Percentiles rank a stretch among this genome's conserved stretches.
Conservation (phyloP, 2,888 invertebrate species). For the Dolomedes plantarius region DNA sequence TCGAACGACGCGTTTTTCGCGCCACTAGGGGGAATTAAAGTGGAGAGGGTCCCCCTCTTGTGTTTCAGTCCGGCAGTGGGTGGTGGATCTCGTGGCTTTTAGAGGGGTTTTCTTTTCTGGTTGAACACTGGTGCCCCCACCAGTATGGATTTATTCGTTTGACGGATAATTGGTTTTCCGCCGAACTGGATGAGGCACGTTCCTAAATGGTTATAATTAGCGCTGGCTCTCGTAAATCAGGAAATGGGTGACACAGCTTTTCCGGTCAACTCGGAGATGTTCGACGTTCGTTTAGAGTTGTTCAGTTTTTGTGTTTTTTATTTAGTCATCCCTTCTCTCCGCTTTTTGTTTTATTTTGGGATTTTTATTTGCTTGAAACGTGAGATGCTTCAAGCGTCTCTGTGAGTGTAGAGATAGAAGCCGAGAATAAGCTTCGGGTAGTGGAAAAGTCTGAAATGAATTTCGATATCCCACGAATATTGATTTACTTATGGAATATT, state of each 20-base stretch:
- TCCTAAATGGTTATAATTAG: constrained; percentile 20
- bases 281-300: not conserved
- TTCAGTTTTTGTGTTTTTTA: not conserved
- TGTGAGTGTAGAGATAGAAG: too few relatives aligned
- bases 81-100: not conserved
- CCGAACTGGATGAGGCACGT: not conserved
- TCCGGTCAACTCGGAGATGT: not conserved
- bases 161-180: constrained; percentile 30
- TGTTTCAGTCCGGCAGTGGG: not conserved
- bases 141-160: constrained; percentile 46
- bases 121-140: not conserved
- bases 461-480: too few relatives aligned
- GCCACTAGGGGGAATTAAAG: constrained; percentile 13
- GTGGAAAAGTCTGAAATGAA: too few relatives aligned
- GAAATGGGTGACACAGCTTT: constrained; percentile 16
- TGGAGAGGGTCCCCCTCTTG: not conserved
- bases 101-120: too few relatives aligned
- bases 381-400: too few relatives aligned
- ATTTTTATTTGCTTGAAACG: too few relatives aligned
- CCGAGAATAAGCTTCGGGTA: too few relatives aligned
- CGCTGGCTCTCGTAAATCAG: constrained; percentile 4
- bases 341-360: too few relatives aligned
- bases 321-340: not conserved
- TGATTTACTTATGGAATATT: too few relatives aligned
- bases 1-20: constrained; percentile 7